These are phyloP conservation scores for Mastomys coucha DNA, from an alignment of 2,113 vertebrate genomes.

Conservation along the genomic window DNA sequence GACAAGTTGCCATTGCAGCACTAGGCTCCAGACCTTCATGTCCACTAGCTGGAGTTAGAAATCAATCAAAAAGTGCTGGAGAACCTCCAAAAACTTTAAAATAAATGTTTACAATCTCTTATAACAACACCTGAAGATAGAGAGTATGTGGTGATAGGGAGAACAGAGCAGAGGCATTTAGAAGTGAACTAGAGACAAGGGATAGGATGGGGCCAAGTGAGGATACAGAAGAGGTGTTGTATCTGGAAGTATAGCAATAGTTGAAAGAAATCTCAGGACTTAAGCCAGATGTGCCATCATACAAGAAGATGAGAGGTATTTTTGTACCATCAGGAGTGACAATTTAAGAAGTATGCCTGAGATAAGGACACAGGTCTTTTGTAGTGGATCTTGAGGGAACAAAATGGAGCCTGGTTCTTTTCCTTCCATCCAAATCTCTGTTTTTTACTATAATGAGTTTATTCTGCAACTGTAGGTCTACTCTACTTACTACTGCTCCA, in stretches of 20 bases:
- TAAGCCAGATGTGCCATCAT: background rate
- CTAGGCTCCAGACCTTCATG: background rate
- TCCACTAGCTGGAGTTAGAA: background rate
- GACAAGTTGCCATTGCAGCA: background rate
- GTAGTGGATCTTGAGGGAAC: background rate
- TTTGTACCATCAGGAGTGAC: background rate
- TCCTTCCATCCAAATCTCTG: background rate
- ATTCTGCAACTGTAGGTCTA: background rate
- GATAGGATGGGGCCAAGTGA: background rate
- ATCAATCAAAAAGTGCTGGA: background rate
- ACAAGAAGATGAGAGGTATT: background rate
- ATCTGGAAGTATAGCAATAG: background rate
- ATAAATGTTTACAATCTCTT: background rate
- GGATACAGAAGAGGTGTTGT: background rate
- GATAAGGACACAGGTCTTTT: background rate
- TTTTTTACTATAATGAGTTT: background rate
- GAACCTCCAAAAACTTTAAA: background rate
- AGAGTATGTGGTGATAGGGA: background rate
- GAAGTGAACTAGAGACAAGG: background rate
- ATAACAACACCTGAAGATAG: background rate
- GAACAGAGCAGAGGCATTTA: background rate
- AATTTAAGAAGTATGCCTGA: background rate
- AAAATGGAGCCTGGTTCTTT: background rate
- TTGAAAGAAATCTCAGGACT: constrained; percentile 6
- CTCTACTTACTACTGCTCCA: background rate